phyloP scores from a whole-genome alignment of 2,888 invertebrate species.

The Deilephila porcellus region DNA sequence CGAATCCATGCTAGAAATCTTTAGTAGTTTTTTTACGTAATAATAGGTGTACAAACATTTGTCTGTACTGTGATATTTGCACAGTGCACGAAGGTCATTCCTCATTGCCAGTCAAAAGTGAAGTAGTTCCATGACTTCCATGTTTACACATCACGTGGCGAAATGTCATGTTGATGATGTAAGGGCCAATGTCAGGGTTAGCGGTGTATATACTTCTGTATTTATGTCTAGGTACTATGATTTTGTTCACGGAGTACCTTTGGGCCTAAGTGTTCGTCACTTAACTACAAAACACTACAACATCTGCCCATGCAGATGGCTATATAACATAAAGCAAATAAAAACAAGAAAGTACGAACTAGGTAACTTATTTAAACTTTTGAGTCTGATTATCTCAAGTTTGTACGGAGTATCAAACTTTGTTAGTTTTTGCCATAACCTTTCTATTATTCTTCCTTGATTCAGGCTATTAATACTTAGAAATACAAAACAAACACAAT shows the following conservation, averaged over 20 bases:
- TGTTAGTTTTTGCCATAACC: no score
- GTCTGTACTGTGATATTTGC: slow-evolving; percentile 56
- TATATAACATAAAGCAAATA: no score
- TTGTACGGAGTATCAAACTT: no score
- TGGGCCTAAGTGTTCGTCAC: no score
- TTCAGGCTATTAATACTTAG: no score
- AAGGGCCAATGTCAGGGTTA: slow-evolving; percentile 53
- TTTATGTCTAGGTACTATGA: neutral
- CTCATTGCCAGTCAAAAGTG: slow-evolving; percentile 62
- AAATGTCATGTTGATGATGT: slow-evolving; percentile 60
- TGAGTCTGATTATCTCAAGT: no score
- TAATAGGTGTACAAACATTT: slow-evolving; percentile 28
- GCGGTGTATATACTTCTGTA: slow-evolving; percentile 17
- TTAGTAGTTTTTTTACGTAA: slow-evolving; percentile 15
- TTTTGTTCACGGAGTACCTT: no score
- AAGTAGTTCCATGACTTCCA: slow-evolving; percentile 55
- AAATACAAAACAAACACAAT: no score
- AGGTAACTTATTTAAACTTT: no score
- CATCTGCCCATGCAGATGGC: no score
- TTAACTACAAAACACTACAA: neutral
- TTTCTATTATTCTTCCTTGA: no score
- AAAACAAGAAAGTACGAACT: no score
- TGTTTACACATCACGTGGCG: slow-evolving; percentile 54
- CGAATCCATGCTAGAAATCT: neutral
- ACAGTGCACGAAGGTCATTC: slow-evolving; percentile 65